Conservation (phyloP, 1,140 invertebrate species). For the Zaprionus davidi region DNA sequence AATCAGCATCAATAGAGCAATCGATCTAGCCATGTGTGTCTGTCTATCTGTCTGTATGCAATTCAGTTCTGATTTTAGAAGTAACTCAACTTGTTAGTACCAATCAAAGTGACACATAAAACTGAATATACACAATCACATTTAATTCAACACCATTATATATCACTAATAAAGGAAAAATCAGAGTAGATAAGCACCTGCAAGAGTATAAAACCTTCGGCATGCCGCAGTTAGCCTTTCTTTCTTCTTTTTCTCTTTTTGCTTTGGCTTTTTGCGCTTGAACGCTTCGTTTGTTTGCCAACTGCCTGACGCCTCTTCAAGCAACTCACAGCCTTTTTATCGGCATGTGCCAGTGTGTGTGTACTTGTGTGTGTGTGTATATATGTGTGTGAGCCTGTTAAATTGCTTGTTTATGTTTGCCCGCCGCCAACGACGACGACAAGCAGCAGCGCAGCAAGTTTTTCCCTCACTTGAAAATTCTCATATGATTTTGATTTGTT, state of each 20-base stretch:
- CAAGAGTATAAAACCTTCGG: no score
- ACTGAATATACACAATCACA: no score
- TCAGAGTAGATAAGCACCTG: no score
- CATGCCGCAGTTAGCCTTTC: neutral
- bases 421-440: conserved; percentile 22
- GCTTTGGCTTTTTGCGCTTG: conserved; percentile 76
- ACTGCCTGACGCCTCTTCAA: conserved; percentile 62
- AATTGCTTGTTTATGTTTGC: conserved; percentile 82
- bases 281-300: conserved; percentile 82
- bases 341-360: conserved; percentile 1
- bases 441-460: conserved; percentile 35
- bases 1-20: no score
- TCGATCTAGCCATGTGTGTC: no score
- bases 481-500: conserved; percentile 81
- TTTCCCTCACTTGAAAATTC: conserved; percentile 71
- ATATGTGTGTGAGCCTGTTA: conserved; percentile 68
- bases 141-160: no score
- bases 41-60: no score
- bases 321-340: conserved; percentile 26
- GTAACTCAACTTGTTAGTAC: no score
- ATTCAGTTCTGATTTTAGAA: no score
- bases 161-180: no score
- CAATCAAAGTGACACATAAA: no score
- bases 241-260: conserved; percentile 19
- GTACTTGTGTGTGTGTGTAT: conserved; percentile 7